Base-by-base conservation (phyloP, 2,888 invertebrate species). In the Ochropleura leucogaster region DNA sequence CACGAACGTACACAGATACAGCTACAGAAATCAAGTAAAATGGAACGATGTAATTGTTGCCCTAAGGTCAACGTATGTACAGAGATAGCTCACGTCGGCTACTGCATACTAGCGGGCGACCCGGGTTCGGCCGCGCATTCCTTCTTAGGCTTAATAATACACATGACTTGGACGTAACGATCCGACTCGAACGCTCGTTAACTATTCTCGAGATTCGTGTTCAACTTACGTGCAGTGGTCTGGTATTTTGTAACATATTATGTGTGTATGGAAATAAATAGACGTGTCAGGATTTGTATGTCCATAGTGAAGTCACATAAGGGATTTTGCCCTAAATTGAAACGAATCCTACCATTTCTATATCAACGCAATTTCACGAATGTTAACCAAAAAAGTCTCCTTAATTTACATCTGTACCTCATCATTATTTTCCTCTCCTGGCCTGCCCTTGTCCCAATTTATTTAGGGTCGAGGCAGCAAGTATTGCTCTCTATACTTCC, bases 121-220 rank as follows among this genome's bases (percentile, higher is more conserved):
- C 95, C 91, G 91, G 88, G 91, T 92, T 92, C 91, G 92, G 90
- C 90, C 87, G 90, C 88, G 88, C 95, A 95, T 95, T 95, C 96
- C 96, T 94, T 95, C 94, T 95, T 94, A 89, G 94, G 94, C 93
- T 91, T 96, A 96, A 96, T 96, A 96, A 95, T 95, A 96, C 95
- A 94, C 94, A 94, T 94, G 93, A 93, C 92, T 90, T 88, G 89
- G 88, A 88, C 93, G 92, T 94, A 95, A 95, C 95, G 94, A 96
- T 94, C 94, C 89, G 84, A 90, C 90, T 92, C 91, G 90, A 81
- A 83, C 91, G 91, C 94, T 95, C 94, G 96, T 96, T 96, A 96
- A 91, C 92, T 88, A 79, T 83, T 77, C 82, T 92, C 87, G 90
- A 90, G 91, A 91, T 92, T 90, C 91, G 90, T 90, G 90, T 91